Evolutionary conservation across 2,797 vertebrate genomes (phyloP), one percentile per base, ranked within the genome.

Genomic region (Labeo calbasu): DNA sequence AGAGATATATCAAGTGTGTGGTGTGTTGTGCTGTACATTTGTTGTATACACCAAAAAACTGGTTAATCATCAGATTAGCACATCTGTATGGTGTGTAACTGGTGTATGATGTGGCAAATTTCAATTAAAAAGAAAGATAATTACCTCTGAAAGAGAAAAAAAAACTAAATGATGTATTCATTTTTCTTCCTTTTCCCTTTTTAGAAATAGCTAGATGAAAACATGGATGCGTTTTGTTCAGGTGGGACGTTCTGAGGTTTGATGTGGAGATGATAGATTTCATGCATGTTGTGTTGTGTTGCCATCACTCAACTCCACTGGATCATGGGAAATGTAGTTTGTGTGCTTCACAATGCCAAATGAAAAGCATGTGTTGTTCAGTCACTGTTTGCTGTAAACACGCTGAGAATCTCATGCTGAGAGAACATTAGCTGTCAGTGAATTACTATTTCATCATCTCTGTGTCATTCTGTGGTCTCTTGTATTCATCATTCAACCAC

Each of bases 251-350:
- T 89, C 86, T 51, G 89, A 92, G 90, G 93, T 95, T 93, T 91
- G 92, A 89, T 85, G 81, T 90, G 82, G 87, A 84, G 81, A 73
- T 91, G 85, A 79, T 85, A 87, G 73, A 86, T 63, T 73, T 89
- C 81, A 86, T 92, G 93, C 94, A 94, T 94, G 93, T 86, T 90
- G 90, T 92, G 89, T 69, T 90, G 88, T 92, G 88, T 92, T 88
- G 91, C 87, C 53, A 92, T 82, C 65, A 43, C 40, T 84, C 66
- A 85, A 53, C 68, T 19, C 10, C 76, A 82, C 59, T 83, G 79
- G 77, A 68, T 85, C 57, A 86, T 87, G 80, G 77, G 82, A 81
- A 70, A 84, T 80, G 76, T 63, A 76, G 61, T 73, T 71, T 68
- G 23, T 71, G 28, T 14, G 46, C 14, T n/a, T 8, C 65, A 61